phyloP scores from a whole-genome alignment of 1,140 invertebrate species.

The Subanguina moxae region DNA sequence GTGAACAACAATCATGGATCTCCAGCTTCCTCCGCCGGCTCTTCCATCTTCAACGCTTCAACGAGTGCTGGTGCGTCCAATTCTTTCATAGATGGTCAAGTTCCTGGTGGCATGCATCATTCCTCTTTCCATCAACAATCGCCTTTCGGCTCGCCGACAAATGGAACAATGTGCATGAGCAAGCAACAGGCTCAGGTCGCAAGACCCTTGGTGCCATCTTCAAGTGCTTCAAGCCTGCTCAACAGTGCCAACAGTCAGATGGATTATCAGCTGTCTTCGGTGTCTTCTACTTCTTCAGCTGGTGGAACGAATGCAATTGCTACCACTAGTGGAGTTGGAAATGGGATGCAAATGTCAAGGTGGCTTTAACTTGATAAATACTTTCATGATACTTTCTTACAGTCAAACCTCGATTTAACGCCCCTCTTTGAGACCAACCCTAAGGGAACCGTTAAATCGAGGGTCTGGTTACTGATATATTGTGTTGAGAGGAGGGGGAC shows the following conservation, averaged over 20 bases:
- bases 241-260: background rate
- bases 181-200: background rate
- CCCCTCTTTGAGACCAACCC: no score
- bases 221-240: background rate
- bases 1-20: background rate
- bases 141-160: background rate
- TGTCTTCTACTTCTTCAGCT: conserved; percentile 5
- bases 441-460: no score
- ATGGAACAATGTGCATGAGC: background rate
- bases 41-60: background rate
- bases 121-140: background rate
- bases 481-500: no score
- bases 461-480: no score
- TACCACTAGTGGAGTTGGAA: background rate
- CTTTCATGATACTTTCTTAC: no score
- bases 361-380: no score
- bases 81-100: background rate
- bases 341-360: background rate
- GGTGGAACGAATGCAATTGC: background rate
- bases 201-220: background rate
- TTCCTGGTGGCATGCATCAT: background rate
- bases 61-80: background rate
- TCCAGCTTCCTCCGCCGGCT: background rate
- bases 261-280: conserved; percentile 14
- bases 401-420: no score